These are phyloP conservation scores for Drosophila lutescens DNA, from an alignment of 2,888 invertebrate genomes.

Conservation along the genomic window DNA sequence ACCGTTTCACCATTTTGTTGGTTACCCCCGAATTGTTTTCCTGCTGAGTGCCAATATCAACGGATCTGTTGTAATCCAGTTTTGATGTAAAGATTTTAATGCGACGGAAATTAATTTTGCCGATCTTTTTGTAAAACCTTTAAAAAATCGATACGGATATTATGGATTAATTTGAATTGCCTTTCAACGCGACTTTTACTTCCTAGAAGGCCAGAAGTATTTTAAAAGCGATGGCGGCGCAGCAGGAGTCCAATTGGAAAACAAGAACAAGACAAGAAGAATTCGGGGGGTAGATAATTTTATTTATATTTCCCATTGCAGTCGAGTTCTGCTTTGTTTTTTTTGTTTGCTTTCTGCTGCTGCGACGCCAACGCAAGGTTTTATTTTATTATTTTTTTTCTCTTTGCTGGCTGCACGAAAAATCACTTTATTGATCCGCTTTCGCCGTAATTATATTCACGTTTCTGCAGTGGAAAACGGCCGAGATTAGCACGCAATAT, in stretches of 20 bases:
- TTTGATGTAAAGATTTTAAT: conserved; percentile 83
- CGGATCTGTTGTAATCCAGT: conserved; percentile 85
- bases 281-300: conserved; percentile 15
- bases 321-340: conserved; percentile 23
- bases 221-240: conserved; percentile 22
- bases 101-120: conserved; percentile 84
- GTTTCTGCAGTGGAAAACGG: conserved; percentile 49
- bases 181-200: conserved; percentile 28
- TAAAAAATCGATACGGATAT: conserved; percentile 30
- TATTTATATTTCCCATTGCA: conserved; percentile 50
- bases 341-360: conserved; percentile 5
- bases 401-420: conserved; percentile 27
- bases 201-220: conserved; percentile 19
- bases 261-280: conserved; percentile 14
- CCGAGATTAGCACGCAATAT: conserved; percentile 61
- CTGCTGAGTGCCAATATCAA: conserved; percentile 84
- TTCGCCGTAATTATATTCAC: conserved; percentile 56
- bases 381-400: conserved; percentile 14
- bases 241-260: conserved; percentile 65
- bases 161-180: conserved; percentile 26
- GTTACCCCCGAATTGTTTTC: conserved; percentile 84
- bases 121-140: conserved; percentile 61
- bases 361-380: conserved; percentile 28
- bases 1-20: conserved; percentile 85
- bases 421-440: conserved; percentile 71